These are phyloP conservation scores for Bovichtus diacanthus DNA, from an alignment of 2,797 vertebrate genomes.

Conservation along the genomic window DNA sequence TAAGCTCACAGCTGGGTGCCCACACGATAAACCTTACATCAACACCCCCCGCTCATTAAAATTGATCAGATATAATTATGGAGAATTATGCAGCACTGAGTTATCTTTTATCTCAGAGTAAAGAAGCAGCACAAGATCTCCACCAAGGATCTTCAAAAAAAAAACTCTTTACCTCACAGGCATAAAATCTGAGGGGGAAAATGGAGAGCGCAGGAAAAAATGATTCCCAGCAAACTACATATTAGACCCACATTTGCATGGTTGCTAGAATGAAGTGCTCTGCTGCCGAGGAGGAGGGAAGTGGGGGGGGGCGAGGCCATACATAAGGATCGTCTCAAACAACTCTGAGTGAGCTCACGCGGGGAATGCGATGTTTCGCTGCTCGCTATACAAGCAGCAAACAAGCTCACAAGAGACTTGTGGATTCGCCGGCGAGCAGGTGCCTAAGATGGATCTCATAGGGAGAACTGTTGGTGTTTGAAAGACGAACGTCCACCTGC, in stretches of 20 bases:
- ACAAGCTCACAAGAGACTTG: slow-evolving; percentile 54
- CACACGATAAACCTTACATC: slow-evolving; percentile 48
- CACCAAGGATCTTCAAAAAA: slow-evolving; percentile 45
- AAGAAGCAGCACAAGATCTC: slow-evolving; percentile 58
- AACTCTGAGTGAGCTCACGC: slow-evolving; percentile 44
- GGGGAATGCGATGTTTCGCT: slow-evolving; percentile 38
- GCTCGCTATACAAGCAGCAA: slow-evolving; percentile 49
- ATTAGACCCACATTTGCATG: slow-evolving; percentile 36
- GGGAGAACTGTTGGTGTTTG: slow-evolving; percentile 45
- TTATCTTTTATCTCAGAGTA: slow-evolving; percentile 61
- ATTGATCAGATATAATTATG: slow-evolving; percentile 68
- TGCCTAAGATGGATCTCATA: slow-evolving; percentile 48
- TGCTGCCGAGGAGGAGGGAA: slow-evolving; percentile 29
- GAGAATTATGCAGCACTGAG: slow-evolving; percentile 68
- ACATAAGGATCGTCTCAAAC: slow-evolving; percentile 39
- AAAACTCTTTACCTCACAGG: slow-evolving; percentile 40
- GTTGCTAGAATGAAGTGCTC: slow-evolving; percentile 35
- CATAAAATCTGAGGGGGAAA: slow-evolving; percentile 30
- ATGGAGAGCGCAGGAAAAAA: background rate
- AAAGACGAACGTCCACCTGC: slow-evolving; percentile 46
- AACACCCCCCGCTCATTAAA: slow-evolving; percentile 61
- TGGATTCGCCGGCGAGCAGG: slow-evolving; percentile 37
- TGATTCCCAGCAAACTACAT: slow-evolving; percentile 26
- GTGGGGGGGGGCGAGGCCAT: slow-evolving; percentile 7
- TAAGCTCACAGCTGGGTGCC: slow-evolving; percentile 62